Evolutionary conservation across 2,888 invertebrate genomes (phyloP).

Genomic region (Cerastis leucographa): DNA sequence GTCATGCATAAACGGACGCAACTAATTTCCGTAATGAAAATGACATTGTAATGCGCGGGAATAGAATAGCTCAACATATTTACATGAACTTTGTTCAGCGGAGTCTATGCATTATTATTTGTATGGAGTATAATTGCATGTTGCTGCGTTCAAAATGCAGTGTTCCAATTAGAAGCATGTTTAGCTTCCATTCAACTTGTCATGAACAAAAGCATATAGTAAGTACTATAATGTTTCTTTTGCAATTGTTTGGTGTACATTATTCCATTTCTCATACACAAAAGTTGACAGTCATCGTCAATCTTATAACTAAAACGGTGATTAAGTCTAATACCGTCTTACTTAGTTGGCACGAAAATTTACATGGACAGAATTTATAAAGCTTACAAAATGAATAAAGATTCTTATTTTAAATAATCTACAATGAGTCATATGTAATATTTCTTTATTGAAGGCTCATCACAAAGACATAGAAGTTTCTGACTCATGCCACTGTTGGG

Average conservation of each 20-base stretch:
- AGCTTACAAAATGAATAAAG: constrained; percentile 8
- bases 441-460: not conserved
- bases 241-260: not conserved
- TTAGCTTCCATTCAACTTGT: constrained; percentile 23
- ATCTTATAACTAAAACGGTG: not conserved
- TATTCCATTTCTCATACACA: not conserved
- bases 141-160: constrained; percentile 26
- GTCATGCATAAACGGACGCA: constrained; percentile 52
- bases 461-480: not conserved
- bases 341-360: not conserved
- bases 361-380: not conserved
- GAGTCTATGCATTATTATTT: constrained; percentile 44
- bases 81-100: constrained; percentile 63
- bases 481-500: not conserved
- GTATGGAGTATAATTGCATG: constrained; percentile 41
- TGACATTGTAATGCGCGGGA: constrained; percentile 59
- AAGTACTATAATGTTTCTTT: constrained; percentile 4
- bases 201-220: constrained; percentile 23
- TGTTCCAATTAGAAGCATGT: constrained; percentile 36
- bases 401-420: not conserved
- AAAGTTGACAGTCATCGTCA: not conserved
- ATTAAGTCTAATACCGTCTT: constrained; percentile 35
- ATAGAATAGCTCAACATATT: constrained; percentile 52
- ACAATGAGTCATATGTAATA: not conserved
- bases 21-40: constrained; percentile 63